phyloP scores from a whole-genome alignment of 2,888 invertebrate species.

The Nebria brevicollis region DNA sequence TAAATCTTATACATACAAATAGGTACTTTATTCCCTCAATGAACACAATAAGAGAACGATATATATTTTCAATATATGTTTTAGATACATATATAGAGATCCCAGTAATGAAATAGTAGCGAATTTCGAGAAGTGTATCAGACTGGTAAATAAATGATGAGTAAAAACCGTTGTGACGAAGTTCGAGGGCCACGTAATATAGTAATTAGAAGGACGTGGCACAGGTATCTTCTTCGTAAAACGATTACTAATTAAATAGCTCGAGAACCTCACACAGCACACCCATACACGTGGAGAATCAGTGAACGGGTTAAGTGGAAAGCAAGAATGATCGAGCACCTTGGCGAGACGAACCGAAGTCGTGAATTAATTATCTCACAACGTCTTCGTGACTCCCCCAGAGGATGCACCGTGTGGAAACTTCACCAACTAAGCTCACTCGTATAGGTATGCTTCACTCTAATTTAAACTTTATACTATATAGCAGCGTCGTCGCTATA shows the following conservation, averaged over 20 bases:
- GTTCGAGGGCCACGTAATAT: slow-evolving; percentile 31
- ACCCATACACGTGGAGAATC: not conserved
- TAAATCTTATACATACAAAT: slow-evolving; percentile 27
- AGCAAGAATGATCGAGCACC: slow-evolving; percentile 40
- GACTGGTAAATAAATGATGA: slow-evolving; percentile 35
- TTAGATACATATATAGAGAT: not conserved
- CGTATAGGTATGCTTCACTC: not conserved
- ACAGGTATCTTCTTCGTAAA: slow-evolving; percentile 20
- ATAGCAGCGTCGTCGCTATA: not conserved
- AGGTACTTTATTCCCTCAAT: not conserved
- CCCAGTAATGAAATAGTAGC: not conserved
- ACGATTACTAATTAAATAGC: slow-evolving; percentile 22
- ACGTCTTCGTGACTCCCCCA: slow-evolving; percentile 11
- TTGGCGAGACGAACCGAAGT: slow-evolving; percentile 30
- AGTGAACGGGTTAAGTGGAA: slow-evolving; percentile 18
- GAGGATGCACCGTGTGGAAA: slow-evolving; percentile 14
- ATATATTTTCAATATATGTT: no score
- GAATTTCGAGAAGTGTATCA: not conserved
- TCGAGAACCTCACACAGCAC: not conserved
- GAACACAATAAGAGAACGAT: no score
- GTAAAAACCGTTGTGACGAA: slow-evolving; percentile 34
- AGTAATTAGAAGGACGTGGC: slow-evolving; percentile 31
- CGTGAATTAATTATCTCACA: slow-evolving; percentile 41
- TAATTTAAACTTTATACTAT: not conserved
- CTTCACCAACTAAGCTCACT: slow-evolving; percentile 4